Conservation (phyloP, 2,888 invertebrate species). For the Eutolmus rufibarbis region DNA sequence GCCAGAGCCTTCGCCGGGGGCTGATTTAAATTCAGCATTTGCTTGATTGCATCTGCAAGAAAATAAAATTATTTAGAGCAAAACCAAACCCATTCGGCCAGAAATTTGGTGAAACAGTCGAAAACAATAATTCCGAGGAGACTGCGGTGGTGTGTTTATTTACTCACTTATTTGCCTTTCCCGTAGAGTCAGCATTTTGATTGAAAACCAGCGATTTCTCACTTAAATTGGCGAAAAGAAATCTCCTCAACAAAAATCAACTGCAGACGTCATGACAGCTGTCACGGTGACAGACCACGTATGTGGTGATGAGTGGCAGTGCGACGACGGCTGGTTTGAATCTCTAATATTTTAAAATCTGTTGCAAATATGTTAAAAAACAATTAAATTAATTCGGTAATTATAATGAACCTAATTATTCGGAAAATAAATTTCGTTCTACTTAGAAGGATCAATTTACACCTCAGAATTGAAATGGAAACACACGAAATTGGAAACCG, state of each 20-base stretch:
- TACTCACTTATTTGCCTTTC: slow-evolving; percentile 76
- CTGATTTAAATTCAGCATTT: slow-evolving; percentile 94
- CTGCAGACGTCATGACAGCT: background rate
- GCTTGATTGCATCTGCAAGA: slow-evolving; percentile 84
- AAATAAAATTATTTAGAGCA: background rate
- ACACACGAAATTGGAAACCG: background rate
- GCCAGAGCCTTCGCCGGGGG: slow-evolving; percentile 77
- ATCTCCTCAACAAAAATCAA: background rate
- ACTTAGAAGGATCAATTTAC: background rate
- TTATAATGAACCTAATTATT: background rate
- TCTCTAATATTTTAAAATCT: background rate
- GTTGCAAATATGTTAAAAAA: background rate
- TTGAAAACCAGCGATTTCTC: background rate
- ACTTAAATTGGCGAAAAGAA: background rate
- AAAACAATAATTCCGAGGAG: background rate
- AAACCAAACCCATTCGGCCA: background rate
- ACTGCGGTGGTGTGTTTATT: background rate
- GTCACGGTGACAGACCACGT: background rate
- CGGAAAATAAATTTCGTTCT: background rate
- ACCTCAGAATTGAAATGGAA: background rate
- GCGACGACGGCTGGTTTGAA: background rate
- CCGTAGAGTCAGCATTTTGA: slow-evolving; percentile 71
- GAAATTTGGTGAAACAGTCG: background rate
- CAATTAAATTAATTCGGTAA: background rate
- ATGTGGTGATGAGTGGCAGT: background rate